A percentile compares a stretch with the other conserved stretches of the same genome.
phyloP scores from a whole-genome alignment of 2,797 vertebrate species.

The Decapterus maruadsi region DNA sequence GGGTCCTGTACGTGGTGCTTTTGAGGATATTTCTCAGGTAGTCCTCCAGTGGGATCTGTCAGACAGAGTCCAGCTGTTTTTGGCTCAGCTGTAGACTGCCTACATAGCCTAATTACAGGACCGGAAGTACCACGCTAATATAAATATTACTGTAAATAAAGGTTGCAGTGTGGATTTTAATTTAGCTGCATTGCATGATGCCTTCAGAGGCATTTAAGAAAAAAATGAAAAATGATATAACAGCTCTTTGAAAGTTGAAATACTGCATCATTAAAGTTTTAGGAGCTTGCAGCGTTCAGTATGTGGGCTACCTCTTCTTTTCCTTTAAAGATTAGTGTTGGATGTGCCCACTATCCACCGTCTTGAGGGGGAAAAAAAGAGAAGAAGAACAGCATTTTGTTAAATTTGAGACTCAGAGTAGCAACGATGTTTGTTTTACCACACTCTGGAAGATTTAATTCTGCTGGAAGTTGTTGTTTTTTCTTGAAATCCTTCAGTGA shows the following conservation, averaged over 20 bases:
- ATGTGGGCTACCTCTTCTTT: neutral
- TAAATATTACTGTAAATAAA: neutral
- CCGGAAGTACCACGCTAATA: conserved; percentile 5
- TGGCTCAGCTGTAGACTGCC: conserved; percentile 27
- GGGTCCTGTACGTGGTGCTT: conserved; percentile 55
- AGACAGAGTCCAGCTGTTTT: conserved; percentile 55
- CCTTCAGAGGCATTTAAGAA: neutral
- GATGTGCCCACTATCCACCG: neutral
- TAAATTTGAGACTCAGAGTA: neutral
- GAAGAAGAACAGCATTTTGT: neutral
- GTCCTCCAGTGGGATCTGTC: conserved; percentile 69
- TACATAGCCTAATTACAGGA: conserved; percentile 12
- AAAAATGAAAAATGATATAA: neutral
- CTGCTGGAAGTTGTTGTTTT: conserved; percentile 35
- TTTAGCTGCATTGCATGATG: neutral
- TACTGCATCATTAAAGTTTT: neutral
- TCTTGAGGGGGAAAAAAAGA: neutral
- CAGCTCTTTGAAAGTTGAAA: neutral
- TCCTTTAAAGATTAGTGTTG: neutral
- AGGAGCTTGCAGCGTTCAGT: neutral
- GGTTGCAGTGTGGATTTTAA: neutral
- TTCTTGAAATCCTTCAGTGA: conserved; percentile 42
- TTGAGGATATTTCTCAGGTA: conserved; percentile 67
- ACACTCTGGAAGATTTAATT: conserved; percentile 21
- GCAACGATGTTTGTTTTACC: conserved; percentile 4